Evolutionary conservation across 2,113 vertebrate genomes (phyloP).

Genomic region (Ctenomys sociabilis): DNA sequence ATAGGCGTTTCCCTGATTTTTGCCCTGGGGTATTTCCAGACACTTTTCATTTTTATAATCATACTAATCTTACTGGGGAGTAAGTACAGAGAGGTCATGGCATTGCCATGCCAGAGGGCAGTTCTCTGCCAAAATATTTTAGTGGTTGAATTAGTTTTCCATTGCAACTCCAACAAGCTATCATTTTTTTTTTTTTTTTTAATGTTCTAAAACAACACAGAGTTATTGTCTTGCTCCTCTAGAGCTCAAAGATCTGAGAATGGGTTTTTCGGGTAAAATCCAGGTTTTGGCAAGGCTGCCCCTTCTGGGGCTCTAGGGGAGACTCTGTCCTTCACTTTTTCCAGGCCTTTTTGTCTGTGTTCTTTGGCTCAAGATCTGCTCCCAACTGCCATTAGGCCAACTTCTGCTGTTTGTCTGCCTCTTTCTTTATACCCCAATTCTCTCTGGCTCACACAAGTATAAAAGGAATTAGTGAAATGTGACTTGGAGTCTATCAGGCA

Average conservation of each 20-base stretch:
- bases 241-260: background rate
- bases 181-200: background rate
- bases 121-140: background rate
- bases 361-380: background rate
- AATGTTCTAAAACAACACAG: background rate
- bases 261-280: background rate
- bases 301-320: background rate
- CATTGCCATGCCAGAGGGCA: background rate
- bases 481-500: background rate
- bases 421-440: too few relatives aligned
- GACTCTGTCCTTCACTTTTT: background rate
- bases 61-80: background rate
- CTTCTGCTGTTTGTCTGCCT: background rate
- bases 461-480: background rate
- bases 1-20: background rate
- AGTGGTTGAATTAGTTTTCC: background rate
- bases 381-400: background rate
- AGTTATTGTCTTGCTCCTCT: background rate
- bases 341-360: too few relatives aligned
- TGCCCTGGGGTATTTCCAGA: background rate
- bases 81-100: background rate
- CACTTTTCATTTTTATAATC: background rate
- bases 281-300: background rate
- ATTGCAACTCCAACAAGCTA: background rate
- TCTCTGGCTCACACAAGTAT: background rate